These are phyloP conservation scores for Orthonyx spaldingii DNA, from an alignment of 2,113 vertebrate genomes.

Conservation along the genomic window DNA sequence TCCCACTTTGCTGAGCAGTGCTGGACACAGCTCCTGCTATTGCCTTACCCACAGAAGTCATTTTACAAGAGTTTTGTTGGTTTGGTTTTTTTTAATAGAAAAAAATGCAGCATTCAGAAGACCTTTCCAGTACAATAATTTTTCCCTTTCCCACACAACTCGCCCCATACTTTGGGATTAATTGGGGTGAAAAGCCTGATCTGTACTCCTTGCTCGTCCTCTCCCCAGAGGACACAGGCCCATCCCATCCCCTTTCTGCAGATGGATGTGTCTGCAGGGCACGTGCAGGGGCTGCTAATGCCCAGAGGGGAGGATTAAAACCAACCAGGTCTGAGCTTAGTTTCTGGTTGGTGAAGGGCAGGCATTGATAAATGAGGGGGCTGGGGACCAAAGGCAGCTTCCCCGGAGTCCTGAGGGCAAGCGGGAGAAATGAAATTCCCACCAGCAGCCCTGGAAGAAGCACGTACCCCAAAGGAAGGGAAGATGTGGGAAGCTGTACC, in stretches of 20 bases:
- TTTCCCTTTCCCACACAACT: background rate
- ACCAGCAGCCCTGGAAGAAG: background rate
- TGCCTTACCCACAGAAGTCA: background rate
- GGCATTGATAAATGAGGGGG: background rate
- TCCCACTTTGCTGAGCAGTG: fast-evolving
- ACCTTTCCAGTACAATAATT: background rate
- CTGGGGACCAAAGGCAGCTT: background rate
- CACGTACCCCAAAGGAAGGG: fast-evolving
- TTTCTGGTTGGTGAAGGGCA: background rate
- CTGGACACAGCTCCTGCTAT: background rate
- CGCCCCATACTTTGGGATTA: background rate
- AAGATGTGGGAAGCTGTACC: background rate
- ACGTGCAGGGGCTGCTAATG: background rate
- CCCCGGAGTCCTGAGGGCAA: fast-evolving
- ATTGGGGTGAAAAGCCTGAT: background rate
- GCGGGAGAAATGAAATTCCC: background rate
- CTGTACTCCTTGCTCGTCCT: background rate
- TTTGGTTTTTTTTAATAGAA: background rate
- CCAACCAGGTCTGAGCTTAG: background rate
- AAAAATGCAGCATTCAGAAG: background rate
- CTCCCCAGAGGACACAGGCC: background rate
- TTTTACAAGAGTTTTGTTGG: background rate
- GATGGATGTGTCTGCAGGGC: background rate
- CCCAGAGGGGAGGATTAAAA: background rate
- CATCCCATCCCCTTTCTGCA: background rate